Evolutionary conservation across 2,797 vertebrate genomes (phyloP), one percentile per base, ranked within the genome.

Genomic region (Tokudaia tokunoshimensis): DNA sequence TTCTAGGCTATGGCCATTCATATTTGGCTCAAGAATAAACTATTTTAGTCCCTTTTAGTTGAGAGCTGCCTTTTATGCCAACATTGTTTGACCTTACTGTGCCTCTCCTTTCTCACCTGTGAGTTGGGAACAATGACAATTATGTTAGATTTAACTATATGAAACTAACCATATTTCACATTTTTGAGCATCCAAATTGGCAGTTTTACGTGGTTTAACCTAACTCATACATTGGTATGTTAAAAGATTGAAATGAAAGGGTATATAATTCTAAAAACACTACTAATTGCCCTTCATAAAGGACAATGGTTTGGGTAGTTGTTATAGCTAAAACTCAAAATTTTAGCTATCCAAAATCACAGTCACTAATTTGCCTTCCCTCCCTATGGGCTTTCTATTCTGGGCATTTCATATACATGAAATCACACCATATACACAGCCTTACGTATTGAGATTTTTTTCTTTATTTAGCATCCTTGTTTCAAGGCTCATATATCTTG

Each of bases 71-170:
- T 84, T 44, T 84, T 84, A 63, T 47, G 59, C 17, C 59, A 65
- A 65, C 17, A 34, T 65, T 81, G 70, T 81, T 75, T 88, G 86
- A 72, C 12, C 52, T 95, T 55, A 74, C 24, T 90, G n/a, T 93
- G 22, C 67, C 37, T 59, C n/a, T 79, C 26, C 65, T 65, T 84
- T 31, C 61, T 84, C 81, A 93, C 96, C 7, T 92, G 44, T 63
- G 67, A 88, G 55, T 11, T 87, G n/a, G 41, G 57, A 29, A 20
- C 83, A 85, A 83, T 87, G 50, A n/a, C 65, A 79, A 63, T 52
- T 90, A 74, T 95, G n/a, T 88, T 88, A 74, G 31, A 47, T 81
- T 94, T 52, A 92, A 34, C 57, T 52, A 20, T 61, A 79, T 89
- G 85, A 91, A 65, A 84, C 47, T 44, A 47, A 20, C 6, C 8